Conservation (phyloP, 2,113 vertebrate genomes). For the Salvelinus fontinalis region DNA sequence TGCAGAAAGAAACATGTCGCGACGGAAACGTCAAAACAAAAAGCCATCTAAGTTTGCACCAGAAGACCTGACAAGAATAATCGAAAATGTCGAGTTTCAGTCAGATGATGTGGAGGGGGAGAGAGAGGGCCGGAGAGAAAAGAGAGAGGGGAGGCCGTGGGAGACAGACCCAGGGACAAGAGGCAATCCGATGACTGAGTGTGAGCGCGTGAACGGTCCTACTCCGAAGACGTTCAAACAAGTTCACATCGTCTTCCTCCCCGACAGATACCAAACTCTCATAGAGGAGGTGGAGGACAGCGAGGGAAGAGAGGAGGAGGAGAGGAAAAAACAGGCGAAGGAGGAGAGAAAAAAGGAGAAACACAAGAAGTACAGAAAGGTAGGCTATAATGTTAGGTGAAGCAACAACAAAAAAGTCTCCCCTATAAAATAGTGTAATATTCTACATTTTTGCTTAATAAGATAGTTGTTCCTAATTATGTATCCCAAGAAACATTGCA, state of each 20-base stretch:
- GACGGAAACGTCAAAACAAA: slow-evolving; percentile 15
- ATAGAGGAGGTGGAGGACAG: slow-evolving; percentile 57
- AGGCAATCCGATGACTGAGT: background rate
- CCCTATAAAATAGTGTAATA: no score
- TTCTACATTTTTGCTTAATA: no score
- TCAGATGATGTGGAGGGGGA: background rate
- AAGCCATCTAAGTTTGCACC: slow-evolving; percentile 10
- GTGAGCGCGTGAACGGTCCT: background rate
- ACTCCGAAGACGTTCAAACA: slow-evolving; percentile 59
- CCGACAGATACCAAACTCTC: slow-evolving; percentile 72
- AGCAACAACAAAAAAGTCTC: background rate
- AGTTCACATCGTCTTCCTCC: slow-evolving; percentile 69
- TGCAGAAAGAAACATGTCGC: slow-evolving; percentile 28
- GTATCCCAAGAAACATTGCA: no score
- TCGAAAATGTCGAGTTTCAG: background rate
- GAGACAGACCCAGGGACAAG: background rate
- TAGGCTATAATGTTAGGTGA: slow-evolving; percentile 31
- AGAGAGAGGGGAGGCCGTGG: slow-evolving; percentile 21
- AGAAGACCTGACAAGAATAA: slow-evolving; percentile 15
- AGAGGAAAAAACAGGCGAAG: slow-evolving; percentile 33
- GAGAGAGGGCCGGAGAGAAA: background rate
- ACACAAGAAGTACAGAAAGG: slow-evolving; percentile 72
- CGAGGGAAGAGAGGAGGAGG: slow-evolving; percentile 32
- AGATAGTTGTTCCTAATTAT: no score
- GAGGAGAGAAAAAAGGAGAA: slow-evolving; percentile 40